Conservation (phyloP, 2,113 vertebrate species). For the Psilopogon haemacephalus region DNA sequence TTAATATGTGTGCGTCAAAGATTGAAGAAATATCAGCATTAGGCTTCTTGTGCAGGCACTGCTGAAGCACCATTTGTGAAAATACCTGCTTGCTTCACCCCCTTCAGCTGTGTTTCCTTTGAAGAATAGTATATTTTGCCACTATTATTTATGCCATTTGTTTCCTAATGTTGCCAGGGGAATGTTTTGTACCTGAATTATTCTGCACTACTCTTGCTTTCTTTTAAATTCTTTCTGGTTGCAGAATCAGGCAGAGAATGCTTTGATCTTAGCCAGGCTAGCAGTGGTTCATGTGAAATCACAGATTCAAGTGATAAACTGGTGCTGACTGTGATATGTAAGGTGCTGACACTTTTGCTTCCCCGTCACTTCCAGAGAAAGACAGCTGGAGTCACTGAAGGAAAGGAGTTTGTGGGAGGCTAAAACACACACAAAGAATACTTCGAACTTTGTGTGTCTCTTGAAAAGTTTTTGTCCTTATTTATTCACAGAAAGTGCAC, state of each 20-base stretch:
- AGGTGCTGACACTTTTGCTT: not conserved
- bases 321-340: not conserved
- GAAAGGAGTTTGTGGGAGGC: not conserved
- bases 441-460: not conserved
- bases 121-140: slow-evolving; percentile 54
- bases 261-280: slow-evolving; percentile 28
- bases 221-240: slow-evolving; percentile 21
- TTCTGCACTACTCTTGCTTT: slow-evolving; percentile 9
- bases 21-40: slow-evolving; percentile 24
- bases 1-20: slow-evolving; percentile 46
- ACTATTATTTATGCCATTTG: slow-evolving; percentile 54
- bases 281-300: not conserved
- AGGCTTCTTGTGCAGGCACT: slow-evolving; percentile 23
- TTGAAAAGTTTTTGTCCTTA: not conserved
- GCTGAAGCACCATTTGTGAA: slow-evolving; percentile 12
- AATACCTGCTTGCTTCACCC: slow-evolving; percentile 30
- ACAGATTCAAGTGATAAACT: not conserved
- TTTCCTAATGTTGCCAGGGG: slow-evolving; percentile 52
- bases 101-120: slow-evolving; percentile 56
- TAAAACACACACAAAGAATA: not conserved
- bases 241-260: not conserved
- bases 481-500: not conserved
- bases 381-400: not conserved
- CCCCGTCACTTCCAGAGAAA: not conserved
- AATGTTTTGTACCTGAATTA: slow-evolving; percentile 57